Base-by-base conservation (phyloP, 2,113 vertebrate genomes). In the Scomber scombrus region DNA sequence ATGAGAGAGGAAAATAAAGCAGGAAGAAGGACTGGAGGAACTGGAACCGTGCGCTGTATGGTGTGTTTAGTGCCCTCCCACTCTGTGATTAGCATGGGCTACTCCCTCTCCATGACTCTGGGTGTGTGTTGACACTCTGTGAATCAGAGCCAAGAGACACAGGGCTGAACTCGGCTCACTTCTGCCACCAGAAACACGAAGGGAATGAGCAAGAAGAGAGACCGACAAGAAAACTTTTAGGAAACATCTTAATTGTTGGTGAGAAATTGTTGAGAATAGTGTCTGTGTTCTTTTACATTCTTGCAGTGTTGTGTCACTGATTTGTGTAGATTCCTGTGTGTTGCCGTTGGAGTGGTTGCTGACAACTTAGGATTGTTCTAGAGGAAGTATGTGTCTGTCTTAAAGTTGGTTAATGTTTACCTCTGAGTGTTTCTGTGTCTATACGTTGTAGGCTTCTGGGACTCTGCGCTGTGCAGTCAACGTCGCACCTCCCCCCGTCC, bases 401-500 rank as follows among this genome's bases (percentile, higher is more conserved):
- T 51, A 31, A 50, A 11, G 45, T 29, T 43, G 52, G 86, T 78
- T 69, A 61, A 50, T 86, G 9, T 85, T 77, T 89, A 23, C 23
- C 67, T 67, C 23, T 68, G 29, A 70, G 3, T 21, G 15, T 67
- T 14, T 77, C 18, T 80, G 6, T 85, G 52, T 62, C 18, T 88
- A 49, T 84, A 70, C 84, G 2, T 85, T 85, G 2, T 94, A 99
- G 98, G 93, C 78, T 99, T 98, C 84, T 99, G 98, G 97, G 96
- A 96, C 90, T 97, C 96, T 82, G 91, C 93, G 23, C 93, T 96
- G 76, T 95, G 96, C 93, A 94, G 85, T 88, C 93, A 92, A 85
- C 90, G 56, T 5, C 93, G 92, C 89, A 81, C 93, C 88, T 90
- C 93, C 90, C 92, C 93, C 64, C 75, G 67, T 50, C 92, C 93